Base-by-base conservation (phyloP, 2,113 vertebrate species). In the Myxocyprinus asiaticus region DNA sequence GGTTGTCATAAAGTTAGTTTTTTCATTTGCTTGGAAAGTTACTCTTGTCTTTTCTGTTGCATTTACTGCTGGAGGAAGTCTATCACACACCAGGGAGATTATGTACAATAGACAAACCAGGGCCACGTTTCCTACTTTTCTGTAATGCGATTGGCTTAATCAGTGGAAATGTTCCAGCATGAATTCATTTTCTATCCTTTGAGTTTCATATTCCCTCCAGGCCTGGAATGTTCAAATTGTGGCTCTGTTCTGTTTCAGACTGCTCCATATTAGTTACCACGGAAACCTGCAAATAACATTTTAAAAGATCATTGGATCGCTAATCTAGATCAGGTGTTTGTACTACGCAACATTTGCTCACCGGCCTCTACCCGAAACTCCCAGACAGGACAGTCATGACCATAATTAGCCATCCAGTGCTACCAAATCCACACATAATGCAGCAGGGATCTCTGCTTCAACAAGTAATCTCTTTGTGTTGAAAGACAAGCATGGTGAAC, bases 221-320 rank as follows among this genome's bases (percentile, higher is more conserved):
- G 88, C 89, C 86, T 85, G 86, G 86, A 89, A 85, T 70, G 83
- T 33, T 33, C 22, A 33, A 33, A 33, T 86, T 90, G 87, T 89
- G 74, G 80, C 85, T 77, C 72, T 70, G 84, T 48, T 82, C 84
- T 88, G 88, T 91, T 86, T 88, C 85, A 83, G 77, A 86, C 83
- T 86, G 75, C 81, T 86, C 84, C 82, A 76, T 82, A 87, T 84
- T 84, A 76, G 90, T 93, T 86, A 83, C 90, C 90, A 88, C 69
- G 90, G 91, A 89, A 93, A 92, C 92, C 79, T 51, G 80, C 83
- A 87, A 90, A 91, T 89, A 81, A 87, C 90, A 90, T 87, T 84
- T 79, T 84, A 89, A 85, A 61, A 87, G 81, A 88, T 85, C 84
- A 70, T 81, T 81, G 63, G 22, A 33, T 33, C 22, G 22, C 22